Conservation (phyloP, 2,797 vertebrate species). For the Salmo trutta region DNA sequence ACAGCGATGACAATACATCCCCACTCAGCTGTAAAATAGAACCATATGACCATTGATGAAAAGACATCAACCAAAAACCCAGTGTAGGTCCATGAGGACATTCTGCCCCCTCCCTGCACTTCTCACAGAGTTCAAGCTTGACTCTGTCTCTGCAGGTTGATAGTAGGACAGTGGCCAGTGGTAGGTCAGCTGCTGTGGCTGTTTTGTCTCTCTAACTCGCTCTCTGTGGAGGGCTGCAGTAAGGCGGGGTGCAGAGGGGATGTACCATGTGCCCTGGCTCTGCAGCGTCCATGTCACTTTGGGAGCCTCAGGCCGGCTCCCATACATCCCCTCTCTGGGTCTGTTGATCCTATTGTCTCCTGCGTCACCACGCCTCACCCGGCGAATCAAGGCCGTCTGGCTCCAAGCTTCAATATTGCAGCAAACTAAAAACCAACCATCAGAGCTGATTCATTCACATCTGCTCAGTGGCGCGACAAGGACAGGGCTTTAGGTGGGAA, state of each 20-base stretch:
- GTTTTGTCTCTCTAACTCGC: not conserved
- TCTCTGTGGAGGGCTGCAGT: slow-evolving; percentile 1
- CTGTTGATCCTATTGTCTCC: slow-evolving; percentile 87
- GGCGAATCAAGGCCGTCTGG: slow-evolving; percentile 95
- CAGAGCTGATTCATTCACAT: slow-evolving; percentile 94
- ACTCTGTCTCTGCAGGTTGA: slow-evolving; percentile 24
- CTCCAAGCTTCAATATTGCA: slow-evolving; percentile 93
- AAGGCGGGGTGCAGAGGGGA: slow-evolving; percentile 51
- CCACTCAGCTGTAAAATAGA: too few species aligned
- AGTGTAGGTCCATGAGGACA: slow-evolving; percentile 19
- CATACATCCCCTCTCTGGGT: slow-evolving; percentile 73
- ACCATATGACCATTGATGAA: slow-evolving; percentile 3
- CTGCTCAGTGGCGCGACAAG: slow-evolving; percentile 95
- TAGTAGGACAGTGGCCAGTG: slow-evolving; percentile 31
- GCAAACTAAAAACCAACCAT: slow-evolving; percentile 96
- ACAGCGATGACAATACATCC: not conserved
- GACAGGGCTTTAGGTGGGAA: slow-evolving; percentile 90
- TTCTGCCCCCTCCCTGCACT: slow-evolving; percentile 29
- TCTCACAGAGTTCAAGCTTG: not conserved
- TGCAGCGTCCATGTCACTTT: slow-evolving; percentile 67
- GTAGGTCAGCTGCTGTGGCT: slow-evolving; percentile 39
- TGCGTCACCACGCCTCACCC: slow-evolving; percentile 87
- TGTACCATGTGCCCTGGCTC: slow-evolving; percentile 5
- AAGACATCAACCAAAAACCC: slow-evolving; percentile 14
- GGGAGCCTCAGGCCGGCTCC: slow-evolving; percentile 74